Conservation (phyloP, 2,888 invertebrate species). For the Tipula unca region DNA sequence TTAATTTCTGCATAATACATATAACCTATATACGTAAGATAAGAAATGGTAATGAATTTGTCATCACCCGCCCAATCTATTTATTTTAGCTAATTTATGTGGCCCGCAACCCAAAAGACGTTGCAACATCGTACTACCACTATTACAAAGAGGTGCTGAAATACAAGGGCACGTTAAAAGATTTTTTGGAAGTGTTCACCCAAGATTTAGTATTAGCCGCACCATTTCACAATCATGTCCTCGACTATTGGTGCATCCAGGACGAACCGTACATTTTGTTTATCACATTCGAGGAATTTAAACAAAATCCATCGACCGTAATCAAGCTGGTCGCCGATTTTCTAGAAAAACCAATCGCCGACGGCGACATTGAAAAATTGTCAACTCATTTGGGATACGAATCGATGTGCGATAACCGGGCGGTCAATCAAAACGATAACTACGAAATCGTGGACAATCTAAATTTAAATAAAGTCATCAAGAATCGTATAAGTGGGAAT, state of each 20-base stretch:
- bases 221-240: constrained; percentile 56
- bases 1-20: neutral
- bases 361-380: neutral
- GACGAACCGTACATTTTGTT: constrained; percentile 65
- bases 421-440: neutral
- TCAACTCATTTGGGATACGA: neutral
- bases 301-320: constrained; percentile 56
- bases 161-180: constrained; percentile 55
- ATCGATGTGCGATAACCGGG: neutral
- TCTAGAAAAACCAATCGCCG: constrained; percentile 26
- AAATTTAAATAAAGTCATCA: neutral
- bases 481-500: neutral
- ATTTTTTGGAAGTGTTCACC: constrained; percentile 66
- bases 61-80: neutral
- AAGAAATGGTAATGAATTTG: neutral
- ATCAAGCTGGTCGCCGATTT: constrained; percentile 57
- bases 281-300: constrained; percentile 76
- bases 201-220: constrained; percentile 55
- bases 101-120: constrained; percentile 82
- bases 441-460: neutral
- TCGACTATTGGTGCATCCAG: constrained; percentile 61
- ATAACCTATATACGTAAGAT: neutral
- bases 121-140: constrained; percentile 80
- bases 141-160: constrained; percentile 67
- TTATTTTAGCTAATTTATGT: constrained; percentile 63